These are phyloP conservation scores for Uromys caudimaculatus DNA, from an alignment of 2,797 vertebrate species.

Conservation along the genomic window DNA sequence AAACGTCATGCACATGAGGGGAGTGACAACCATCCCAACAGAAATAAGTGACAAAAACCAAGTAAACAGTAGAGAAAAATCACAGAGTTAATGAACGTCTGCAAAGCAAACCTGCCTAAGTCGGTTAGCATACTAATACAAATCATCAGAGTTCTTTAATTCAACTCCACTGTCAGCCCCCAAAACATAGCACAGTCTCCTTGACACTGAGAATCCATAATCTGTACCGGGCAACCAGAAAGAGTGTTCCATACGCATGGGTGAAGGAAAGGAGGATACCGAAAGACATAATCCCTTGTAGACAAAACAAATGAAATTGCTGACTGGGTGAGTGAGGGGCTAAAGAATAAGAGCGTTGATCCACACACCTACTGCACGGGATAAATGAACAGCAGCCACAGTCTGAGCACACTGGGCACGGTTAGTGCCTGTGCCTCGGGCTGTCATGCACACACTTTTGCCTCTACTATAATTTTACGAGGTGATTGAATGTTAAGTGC, in stretches of 20 bases:
- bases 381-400: not conserved
- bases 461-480: conserved; percentile 51
- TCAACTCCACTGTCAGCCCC: not conserved
- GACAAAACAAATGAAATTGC: not conserved
- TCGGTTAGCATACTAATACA: not conserved
- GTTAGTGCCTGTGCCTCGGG: not conserved
- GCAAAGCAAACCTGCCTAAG: not conserved
- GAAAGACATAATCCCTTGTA: accelerated
- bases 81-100: not conserved
- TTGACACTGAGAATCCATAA: not conserved
- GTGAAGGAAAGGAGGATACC: not conserved
- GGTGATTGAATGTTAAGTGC: not conserved
- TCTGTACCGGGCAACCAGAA: not conserved
- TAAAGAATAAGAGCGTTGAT: not conserved
- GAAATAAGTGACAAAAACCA: not conserved
- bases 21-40: not conserved
- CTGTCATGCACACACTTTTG: not conserved
- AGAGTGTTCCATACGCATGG: accelerated
- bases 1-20: not conserved
- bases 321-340: not conserved
- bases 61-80: not conserved
- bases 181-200: not conserved
- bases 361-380: not conserved
- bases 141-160: not conserved
- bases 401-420: not conserved